A percentile compares a stretch with the other conserved stretches of the same genome.
These are phyloP conservation scores for Solenodon paradoxus DNA, from an alignment of 2,113 vertebrate genomes.

Conservation along the genomic window DNA sequence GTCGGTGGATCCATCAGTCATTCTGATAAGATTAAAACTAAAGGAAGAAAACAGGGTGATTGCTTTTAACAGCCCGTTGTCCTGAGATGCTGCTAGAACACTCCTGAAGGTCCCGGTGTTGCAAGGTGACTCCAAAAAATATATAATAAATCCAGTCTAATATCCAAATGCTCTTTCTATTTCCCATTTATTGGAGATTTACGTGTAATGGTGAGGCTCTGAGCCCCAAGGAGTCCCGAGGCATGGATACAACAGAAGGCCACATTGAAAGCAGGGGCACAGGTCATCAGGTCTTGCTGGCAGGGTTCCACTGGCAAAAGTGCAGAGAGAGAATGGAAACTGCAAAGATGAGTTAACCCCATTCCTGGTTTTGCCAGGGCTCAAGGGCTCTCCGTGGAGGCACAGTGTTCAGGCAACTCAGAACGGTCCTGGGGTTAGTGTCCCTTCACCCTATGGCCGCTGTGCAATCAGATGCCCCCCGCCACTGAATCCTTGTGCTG, in stretches of 20 bases:
- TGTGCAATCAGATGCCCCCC: neutral
- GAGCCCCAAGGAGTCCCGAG: no score
- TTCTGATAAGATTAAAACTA: neutral
- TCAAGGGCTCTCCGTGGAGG: neutral
- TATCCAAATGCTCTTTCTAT: neutral
- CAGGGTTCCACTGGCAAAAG: neutral
- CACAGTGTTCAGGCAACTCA: no score
- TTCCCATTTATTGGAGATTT: neutral
- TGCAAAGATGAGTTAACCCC: neutral
- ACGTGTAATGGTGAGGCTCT: neutral
- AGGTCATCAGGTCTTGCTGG: no score
- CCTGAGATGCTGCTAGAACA: neutral
- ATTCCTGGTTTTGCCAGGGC: neutral
- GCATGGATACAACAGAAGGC: neutral
- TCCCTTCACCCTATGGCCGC: fast-evolving
- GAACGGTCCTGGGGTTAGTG: fast-evolving
- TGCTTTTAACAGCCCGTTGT: neutral
- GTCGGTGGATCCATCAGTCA: neutral
- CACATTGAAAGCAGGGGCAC: neutral
- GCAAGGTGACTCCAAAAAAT: neutral
- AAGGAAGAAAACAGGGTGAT: neutral
- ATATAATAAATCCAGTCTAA: neutral
- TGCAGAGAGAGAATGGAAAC: neutral
- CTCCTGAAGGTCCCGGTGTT: no score
- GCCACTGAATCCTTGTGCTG: neutral